Percentiles rank a stretch among this genome's conserved stretches.
phyloP scores from a whole-genome alignment of 2,888 invertebrate genomes.

The Spialia ferax region DNA sequence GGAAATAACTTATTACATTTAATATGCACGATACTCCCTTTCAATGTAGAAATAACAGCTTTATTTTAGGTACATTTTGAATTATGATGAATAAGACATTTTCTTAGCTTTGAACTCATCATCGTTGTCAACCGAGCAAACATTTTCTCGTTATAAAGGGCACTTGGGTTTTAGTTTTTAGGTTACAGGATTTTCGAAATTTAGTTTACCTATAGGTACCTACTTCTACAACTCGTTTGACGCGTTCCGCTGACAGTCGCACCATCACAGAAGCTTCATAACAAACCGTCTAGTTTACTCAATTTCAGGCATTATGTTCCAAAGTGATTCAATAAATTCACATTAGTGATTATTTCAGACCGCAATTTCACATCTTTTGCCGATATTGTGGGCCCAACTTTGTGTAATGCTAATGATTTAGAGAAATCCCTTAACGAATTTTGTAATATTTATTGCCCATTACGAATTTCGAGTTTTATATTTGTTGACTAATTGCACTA shows the following conservation, averaged over 20 bases:
- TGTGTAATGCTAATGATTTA: slow-evolving; percentile 60
- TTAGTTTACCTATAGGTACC: too few species aligned
- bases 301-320: slow-evolving; percentile 73
- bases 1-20: too few species aligned
- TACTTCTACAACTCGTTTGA: neutral
- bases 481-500: slow-evolving; percentile 20
- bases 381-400: slow-evolving; percentile 60
- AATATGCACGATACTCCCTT: too few species aligned
- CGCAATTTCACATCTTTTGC: slow-evolving; percentile 57
- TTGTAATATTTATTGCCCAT: slow-evolving; percentile 54
- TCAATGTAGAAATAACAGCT: too few species aligned
- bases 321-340: slow-evolving; percentile 72
- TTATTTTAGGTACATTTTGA: too few species aligned
- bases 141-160: too few species aligned
- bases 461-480: slow-evolving; percentile 32
- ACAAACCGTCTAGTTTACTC: slow-evolving; percentile 60
- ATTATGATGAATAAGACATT: too few species aligned
- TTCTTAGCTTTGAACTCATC: too few species aligned
- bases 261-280: neutral
- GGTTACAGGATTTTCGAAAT: too few species aligned
- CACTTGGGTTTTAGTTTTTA: too few species aligned
- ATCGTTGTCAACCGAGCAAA: too few species aligned
- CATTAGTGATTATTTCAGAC: slow-evolving; percentile 68
- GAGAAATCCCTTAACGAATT: slow-evolving; percentile 50
- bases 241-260: neutral